Evolutionary conservation across 2,113 vertebrate genomes (phyloP).

Genomic region (Baryphthengus martii): DNA sequence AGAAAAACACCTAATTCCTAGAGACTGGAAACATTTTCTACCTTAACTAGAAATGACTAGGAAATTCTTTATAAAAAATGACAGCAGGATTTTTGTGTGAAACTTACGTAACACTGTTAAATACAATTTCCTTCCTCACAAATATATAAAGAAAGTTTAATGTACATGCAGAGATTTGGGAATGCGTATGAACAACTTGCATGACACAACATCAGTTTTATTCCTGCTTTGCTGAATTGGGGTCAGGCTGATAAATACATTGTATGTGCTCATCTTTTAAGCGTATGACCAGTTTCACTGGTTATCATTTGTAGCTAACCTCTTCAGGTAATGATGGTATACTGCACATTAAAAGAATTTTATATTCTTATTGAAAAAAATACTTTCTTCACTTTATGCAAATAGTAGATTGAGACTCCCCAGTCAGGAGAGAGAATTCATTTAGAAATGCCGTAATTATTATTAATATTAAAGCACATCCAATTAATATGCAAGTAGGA

Average conservation of each 20-base stretch:
- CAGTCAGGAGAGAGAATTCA: background rate
- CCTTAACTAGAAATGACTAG: background rate
- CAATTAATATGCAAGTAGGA: slow-evolving; percentile 5
- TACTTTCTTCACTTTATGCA: background rate
- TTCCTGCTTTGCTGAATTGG: background rate
- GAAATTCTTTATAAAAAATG: background rate
- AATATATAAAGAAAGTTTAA: background rate
- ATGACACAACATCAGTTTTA: background rate
- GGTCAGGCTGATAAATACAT: background rate
- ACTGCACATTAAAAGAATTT: background rate
- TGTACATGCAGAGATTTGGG: background rate
- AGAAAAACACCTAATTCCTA: background rate
- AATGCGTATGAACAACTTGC: background rate
- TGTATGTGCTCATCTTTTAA: background rate
- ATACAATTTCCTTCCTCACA: background rate
- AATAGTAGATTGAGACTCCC: background rate
- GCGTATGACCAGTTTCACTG: background rate
- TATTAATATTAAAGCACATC: slow-evolving; percentile 30
- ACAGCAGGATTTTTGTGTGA: background rate
- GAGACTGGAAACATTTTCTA: background rate
- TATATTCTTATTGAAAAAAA: background rate
- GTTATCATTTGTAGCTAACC: background rate
- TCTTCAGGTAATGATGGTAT: background rate
- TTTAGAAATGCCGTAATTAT: background rate
- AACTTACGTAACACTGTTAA: background rate